phyloP scores from a whole-genome alignment of 2,797 vertebrate genomes.

The Heterohyrax brucei region DNA sequence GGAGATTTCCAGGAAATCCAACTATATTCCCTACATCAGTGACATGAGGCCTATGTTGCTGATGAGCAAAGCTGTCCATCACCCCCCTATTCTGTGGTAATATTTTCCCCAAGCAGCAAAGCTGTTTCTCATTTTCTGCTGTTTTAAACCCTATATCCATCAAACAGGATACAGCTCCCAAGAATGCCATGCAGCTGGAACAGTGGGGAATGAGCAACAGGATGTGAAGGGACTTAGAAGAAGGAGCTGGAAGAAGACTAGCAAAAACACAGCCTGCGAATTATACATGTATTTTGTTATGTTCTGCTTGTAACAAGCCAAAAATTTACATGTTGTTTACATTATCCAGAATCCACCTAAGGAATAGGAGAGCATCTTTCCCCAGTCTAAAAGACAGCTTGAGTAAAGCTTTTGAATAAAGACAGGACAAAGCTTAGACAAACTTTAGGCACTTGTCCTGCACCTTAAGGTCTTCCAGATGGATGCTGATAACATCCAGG shows the following conservation, averaged over 20 bases:
- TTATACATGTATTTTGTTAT: not conserved
- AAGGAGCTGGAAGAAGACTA: not conserved
- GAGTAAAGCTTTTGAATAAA: not conserved
- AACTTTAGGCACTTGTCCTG: not conserved
- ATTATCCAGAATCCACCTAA: not conserved
- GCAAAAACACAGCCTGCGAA: not conserved
- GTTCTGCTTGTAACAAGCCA: constrained; percentile 8
- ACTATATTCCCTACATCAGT: not conserved
- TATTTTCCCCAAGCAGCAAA: not conserved
- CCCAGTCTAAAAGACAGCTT: not conserved
- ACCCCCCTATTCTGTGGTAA: not conserved
- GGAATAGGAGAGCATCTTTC: not conserved
- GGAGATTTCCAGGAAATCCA: not conserved
- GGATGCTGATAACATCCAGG: not conserved
- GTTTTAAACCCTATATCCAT: not conserved
- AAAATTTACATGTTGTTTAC: not conserved
- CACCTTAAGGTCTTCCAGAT: not conserved
- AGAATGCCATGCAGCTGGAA: not conserved
- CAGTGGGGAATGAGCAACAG: not conserved
- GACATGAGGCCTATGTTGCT: not conserved
- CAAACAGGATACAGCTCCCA: not conserved
- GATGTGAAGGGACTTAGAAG: not conserved
- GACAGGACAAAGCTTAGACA: not conserved
- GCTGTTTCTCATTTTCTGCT: not conserved
- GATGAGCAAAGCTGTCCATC: not conserved